Percentiles rank a stretch among this genome's conserved stretches.
These are phyloP conservation scores for Acridotheres tristis DNA, from an alignment of 2,797 vertebrate species.

Conservation along the genomic window DNA sequence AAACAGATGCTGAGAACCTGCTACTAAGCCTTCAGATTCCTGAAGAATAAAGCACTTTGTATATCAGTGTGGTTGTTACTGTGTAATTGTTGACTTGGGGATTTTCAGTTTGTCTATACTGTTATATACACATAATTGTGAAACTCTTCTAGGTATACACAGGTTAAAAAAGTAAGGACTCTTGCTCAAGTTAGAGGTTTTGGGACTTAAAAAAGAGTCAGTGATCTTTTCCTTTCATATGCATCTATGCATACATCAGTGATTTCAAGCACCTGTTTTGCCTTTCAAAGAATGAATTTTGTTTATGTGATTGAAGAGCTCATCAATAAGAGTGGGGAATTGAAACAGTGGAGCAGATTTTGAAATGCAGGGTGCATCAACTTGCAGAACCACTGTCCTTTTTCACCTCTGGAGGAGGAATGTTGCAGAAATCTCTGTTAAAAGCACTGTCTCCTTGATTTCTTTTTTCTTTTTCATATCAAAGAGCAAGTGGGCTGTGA, in stretches of 20 bases:
- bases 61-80: background rate
- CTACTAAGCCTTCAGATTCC: background rate
- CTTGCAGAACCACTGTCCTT: background rate
- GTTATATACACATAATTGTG: background rate
- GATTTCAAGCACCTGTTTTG: background rate
- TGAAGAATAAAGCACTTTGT: background rate
- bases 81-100: background rate
- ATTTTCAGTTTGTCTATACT: background rate
- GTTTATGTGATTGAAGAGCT: background rate
- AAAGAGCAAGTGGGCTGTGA: background rate
- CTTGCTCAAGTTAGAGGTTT: background rate
- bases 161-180: background rate
- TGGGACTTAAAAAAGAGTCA: background rate
- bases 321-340: background rate
- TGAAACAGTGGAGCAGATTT: background rate
- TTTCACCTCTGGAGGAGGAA: background rate
- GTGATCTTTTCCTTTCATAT: background rate
- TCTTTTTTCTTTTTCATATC: background rate
- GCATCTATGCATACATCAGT: background rate
- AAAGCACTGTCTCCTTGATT: background rate
- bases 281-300: background rate
- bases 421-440: background rate
- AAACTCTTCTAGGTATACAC: background rate
- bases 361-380: background rate
- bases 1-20: background rate